Conservation (phyloP, 2,888 invertebrate genomes). For the Encarsia formosa region DNA sequence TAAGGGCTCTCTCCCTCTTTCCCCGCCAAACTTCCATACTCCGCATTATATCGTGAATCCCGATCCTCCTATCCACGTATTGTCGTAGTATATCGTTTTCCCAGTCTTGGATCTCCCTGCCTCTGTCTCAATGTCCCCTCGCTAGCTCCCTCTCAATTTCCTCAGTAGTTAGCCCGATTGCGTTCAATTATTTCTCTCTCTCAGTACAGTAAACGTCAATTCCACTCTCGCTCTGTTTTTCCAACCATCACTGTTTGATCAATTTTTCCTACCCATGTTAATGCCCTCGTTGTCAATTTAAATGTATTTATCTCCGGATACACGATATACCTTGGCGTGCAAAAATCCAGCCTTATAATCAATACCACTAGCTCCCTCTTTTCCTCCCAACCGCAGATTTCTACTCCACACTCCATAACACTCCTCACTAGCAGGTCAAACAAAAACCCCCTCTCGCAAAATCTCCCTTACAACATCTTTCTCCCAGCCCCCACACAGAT, state of each 20-base stretch:
- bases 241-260: neutral
- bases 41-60: no score
- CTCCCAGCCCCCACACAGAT: no score
- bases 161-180: neutral
- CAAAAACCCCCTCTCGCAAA: neutral
- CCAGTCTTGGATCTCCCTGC: neutral
- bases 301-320: neutral
- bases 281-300: neutral
- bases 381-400: neutral
- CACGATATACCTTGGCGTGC: neutral
- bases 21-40: no score
- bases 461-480: no score
- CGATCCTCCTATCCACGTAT: neutral
- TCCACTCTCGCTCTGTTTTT: neutral
- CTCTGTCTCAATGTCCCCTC: neutral
- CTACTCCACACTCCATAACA: neutral
- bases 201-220: neutral
- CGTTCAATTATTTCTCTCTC: neutral
- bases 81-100: neutral
- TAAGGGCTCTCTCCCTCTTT: neutral
- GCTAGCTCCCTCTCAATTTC: neutral
- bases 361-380: neutral
- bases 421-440: neutral
- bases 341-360: neutral
- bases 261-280: neutral